phyloP scores from a whole-genome alignment of 2,113 vertebrate genomes.

The Sebastes fasciatus region DNA sequence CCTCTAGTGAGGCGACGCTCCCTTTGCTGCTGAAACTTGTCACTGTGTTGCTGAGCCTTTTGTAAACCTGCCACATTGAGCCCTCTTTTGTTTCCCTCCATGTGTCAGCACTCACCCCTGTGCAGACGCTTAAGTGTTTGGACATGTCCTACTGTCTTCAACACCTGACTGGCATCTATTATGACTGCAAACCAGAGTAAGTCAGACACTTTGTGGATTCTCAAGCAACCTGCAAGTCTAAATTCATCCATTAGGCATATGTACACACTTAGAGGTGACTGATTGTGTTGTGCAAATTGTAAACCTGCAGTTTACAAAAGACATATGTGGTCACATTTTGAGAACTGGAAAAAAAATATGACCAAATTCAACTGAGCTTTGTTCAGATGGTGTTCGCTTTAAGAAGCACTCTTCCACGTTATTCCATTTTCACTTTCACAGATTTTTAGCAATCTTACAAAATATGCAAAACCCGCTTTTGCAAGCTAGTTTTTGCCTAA shows the following conservation, averaged over 20 bases:
- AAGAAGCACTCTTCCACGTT: neutral
- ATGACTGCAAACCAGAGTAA: neutral
- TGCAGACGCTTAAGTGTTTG: conserved; percentile 18
- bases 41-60: neutral
- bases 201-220: neutral
- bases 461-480: conserved; percentile 6
- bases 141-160: conserved; percentile 35
- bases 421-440: neutral
- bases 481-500: neutral
- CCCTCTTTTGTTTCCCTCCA: conserved; percentile 11
- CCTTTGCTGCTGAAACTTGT: neutral
- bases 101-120: neutral
- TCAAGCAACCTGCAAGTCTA: neutral
- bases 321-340: neutral
- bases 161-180: conserved; percentile 29
- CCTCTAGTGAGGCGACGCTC: neutral
- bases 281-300: neutral
- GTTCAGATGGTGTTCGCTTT: neutral
- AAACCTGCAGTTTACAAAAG: neutral
- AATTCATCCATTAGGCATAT: neutral
- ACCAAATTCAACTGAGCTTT: neutral
- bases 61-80: conserved; percentile 8
- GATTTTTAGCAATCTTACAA: conserved; percentile 8
- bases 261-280: neutral
- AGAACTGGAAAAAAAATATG: neutral